A percentile compares a stretch with the other conserved stretches of the same genome.
Conservation (phyloP, 1,140 invertebrate species). For the Drosophila watanabei region DNA sequence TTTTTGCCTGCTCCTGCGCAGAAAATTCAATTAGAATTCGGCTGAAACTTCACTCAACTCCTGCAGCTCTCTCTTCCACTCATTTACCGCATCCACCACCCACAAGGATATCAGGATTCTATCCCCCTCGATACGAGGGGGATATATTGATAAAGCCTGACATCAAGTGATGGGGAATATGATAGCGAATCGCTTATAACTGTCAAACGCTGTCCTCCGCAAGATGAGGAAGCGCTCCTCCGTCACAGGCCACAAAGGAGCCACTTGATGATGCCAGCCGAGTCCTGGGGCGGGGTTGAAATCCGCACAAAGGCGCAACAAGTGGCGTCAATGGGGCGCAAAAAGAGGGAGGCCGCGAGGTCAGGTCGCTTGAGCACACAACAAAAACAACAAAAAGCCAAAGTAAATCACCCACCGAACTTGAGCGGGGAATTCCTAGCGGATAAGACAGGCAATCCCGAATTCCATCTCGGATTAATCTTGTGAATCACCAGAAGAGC, state of each 20-base stretch:
- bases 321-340: slow-evolving; percentile 33
- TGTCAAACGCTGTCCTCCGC: slow-evolving; percentile 47
- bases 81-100: slow-evolving; percentile 8
- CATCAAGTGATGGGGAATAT: slow-evolving; percentile 35
- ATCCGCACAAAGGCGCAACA: slow-evolving; percentile 36
- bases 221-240: slow-evolving; percentile 32
- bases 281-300: slow-evolving; percentile 16
- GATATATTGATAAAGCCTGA: slow-evolving; percentile 52
- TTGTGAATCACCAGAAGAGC: slow-evolving; percentile 54
- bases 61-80: slow-evolving; percentile 27
- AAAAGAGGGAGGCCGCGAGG: slow-evolving; percentile 19
- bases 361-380: slow-evolving; percentile 13
- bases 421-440: slow-evolving; percentile 41
- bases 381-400: background rate
- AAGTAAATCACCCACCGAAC: slow-evolving; percentile 39
- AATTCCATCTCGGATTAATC: slow-evolving; percentile 14
- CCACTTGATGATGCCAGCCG: slow-evolving; percentile 40
- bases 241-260: background rate
- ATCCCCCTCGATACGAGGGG: background rate
- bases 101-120: background rate
- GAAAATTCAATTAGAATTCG: slow-evolving; percentile 66
- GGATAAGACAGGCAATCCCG: slow-evolving; percentile 47
- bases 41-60: slow-evolving; percentile 54
- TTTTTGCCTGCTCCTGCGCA: slow-evolving; percentile 73
- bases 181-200: slow-evolving; percentile 42